These are phyloP conservation scores for Eospalax fontanierii DNA, from an alignment of 2,797 vertebrate species.

Conservation along the genomic window DNA sequence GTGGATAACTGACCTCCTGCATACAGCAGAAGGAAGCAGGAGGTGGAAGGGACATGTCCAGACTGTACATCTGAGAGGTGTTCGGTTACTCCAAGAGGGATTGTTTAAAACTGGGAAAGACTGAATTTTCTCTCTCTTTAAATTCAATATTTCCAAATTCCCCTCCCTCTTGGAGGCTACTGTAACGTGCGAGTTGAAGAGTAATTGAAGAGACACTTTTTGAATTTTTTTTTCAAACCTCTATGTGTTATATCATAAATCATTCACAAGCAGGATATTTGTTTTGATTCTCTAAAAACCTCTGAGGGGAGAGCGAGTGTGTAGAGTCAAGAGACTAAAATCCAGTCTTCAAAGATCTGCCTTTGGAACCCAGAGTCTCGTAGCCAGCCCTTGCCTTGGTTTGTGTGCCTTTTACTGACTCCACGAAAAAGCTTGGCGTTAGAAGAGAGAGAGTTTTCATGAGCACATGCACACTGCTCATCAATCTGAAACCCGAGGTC, in stretches of 20 bases:
- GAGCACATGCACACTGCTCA: background rate
- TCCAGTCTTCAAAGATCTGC: background rate
- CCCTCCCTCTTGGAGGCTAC: background rate
- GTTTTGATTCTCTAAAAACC: constrained; percentile 44
- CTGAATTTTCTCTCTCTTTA: background rate
- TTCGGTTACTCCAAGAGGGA: background rate
- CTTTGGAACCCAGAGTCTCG: background rate
- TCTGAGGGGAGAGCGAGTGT: background rate
- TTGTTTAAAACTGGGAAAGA: background rate
- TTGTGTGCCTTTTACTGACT: background rate
- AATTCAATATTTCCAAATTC: background rate
- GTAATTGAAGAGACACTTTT: background rate
- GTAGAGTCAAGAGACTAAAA: background rate
- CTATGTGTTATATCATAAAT: background rate
- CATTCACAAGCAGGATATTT: background rate
- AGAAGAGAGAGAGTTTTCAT: background rate
- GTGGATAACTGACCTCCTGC: background rate
- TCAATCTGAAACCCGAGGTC: background rate
- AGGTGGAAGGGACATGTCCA: background rate
- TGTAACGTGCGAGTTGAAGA: background rate
- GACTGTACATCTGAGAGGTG: background rate
- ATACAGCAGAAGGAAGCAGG: background rate
- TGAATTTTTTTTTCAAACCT: background rate
- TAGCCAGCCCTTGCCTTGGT: background rate
- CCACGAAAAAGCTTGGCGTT: background rate